Percentiles rank a stretch among this genome's conserved stretches.
These are phyloP conservation scores for Poeciliopsis retropinna DNA, from an alignment of 2,113 vertebrate species.

Conservation along the genomic window DNA sequence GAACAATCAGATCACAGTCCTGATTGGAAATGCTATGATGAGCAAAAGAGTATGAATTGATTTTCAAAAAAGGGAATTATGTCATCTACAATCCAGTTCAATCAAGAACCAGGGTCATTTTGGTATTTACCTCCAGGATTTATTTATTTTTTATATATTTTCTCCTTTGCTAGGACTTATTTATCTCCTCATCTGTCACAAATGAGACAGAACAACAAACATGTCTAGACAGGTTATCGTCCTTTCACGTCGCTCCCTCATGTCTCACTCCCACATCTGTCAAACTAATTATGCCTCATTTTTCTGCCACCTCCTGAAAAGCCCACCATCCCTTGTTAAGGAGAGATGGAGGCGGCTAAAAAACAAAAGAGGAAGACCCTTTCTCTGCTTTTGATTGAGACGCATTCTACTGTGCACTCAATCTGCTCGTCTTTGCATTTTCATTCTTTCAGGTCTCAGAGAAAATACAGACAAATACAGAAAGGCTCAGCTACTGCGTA, in stretches of 20 bases:
- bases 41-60: slow-evolving; percentile 7
- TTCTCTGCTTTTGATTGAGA: slow-evolving; percentile 39
- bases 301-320: slow-evolving; percentile 52
- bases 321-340: slow-evolving; percentile 35
- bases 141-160: slow-evolving; percentile 19
- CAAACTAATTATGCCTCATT: slow-evolving; percentile 68
- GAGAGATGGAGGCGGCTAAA: slow-evolving; percentile 28
- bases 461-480: slow-evolving; percentile 87
- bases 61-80: slow-evolving; percentile 9
- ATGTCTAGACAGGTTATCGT: slow-evolving; percentile 74
- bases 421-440: neutral
- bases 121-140: slow-evolving; percentile 34
- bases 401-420: slow-evolving; percentile 19
- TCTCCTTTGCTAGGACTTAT: slow-evolving; percentile 46
- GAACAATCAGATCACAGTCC: neutral
- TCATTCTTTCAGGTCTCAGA: slow-evolving; percentile 83
- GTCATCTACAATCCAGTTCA: slow-evolving; percentile 7
- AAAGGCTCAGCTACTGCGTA: slow-evolving; percentile 80
- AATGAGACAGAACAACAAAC: slow-evolving; percentile 69
- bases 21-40: slow-evolving; percentile 7
- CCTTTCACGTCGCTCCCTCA: slow-evolving; percentile 48
- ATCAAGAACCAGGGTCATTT: slow-evolving; percentile 6
- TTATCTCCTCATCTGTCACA: slow-evolving; percentile 64
- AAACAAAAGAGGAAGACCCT: slow-evolving; percentile 28
- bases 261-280: slow-evolving; percentile 66